Base-by-base conservation (phyloP, 2,888 invertebrate species). In the Acanthococcus lagerstroemiae region DNA sequence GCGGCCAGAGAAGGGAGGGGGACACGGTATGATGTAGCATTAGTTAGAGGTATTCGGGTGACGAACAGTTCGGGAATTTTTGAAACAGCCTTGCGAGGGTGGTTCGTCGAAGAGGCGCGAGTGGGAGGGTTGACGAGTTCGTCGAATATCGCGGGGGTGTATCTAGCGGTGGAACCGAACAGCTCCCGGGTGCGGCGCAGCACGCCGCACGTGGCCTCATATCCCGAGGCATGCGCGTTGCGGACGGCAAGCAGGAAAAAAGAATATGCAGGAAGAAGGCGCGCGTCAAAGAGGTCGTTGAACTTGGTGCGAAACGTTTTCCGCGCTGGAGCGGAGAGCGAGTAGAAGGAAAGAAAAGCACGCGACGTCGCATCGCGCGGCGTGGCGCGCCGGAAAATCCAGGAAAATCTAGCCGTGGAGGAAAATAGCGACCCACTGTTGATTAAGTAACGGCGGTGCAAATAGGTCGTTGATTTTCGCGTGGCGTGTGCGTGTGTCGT, bases 381-480 rank as follows among this genome's bases (percentile, higher is more conserved):
- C 58, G 37, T 2, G n/a, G n/a, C 37, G 12, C 22, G 63, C 37
- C 27, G 63, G 63, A 63, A 63, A 63, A 52, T 61, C 52, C 54
- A 15, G 63, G 54, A 61, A 58, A 63, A 54, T 52, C 54, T 30
- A 19, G 1, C 12, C n/a, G 37, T 37, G n/a, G 37, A 15, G 15
- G 22, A 52, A 44, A 37, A 37, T 30, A 52, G 22, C 63, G 50
- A 63, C 63, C 63, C 63, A 52, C 63, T 63, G 63, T 63, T 63
- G 63, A 63, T 63, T 63, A 63, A 63, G 52, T 63, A 27, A 45
- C 45, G 63, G 15, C 52, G 52, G 65, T 67, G 57, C 56, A 65
- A 56, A 67, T 68, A 65, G 56, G 58, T 65, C 55, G 68, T 67
- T 57, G 48, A 57, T 66, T 66, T 68, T 68, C 60, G 67, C 63